Evolutionary conservation across 2,888 invertebrate genomes (phyloP).

Genomic region (Drosophila mimica): DNA sequence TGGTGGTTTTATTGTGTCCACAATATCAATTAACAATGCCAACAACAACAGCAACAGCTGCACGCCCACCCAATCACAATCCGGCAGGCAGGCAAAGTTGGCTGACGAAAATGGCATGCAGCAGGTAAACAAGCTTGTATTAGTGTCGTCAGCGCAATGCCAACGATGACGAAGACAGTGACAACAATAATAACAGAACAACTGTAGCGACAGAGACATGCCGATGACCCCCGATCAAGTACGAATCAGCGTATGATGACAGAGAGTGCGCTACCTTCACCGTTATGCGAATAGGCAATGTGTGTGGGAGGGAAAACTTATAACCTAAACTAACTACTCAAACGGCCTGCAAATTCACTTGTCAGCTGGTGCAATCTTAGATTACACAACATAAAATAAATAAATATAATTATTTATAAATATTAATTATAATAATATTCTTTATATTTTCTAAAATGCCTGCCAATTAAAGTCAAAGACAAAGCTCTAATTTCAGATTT

Average conservation of each 20-base stretch:
- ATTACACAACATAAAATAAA: not conserved
- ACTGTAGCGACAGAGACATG: conserved; percentile 37
- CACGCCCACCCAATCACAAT: conserved; percentile 50
- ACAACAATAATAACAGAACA: conserved; percentile 25
- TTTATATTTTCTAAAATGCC: not conserved
- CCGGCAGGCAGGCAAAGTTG: conserved; percentile 8
- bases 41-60: conserved; percentile 24
- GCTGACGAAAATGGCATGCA: conserved; percentile 3
- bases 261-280: conserved; percentile 29
- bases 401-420: too few species aligned
- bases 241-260: conserved; percentile 30
- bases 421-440: too few species aligned
- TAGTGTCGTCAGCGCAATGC: conserved; percentile 58
- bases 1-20: conserved; percentile 42
- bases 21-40: conserved; percentile 72
- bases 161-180: conserved; percentile 31
- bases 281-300: conserved; percentile 36
- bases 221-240: conserved; percentile 71
- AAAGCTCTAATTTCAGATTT: not conserved
- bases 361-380: not conserved
- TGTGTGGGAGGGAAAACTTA: not conserved
- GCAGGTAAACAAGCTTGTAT: conserved; percentile 70
- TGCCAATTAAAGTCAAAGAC: not conserved
- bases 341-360: not conserved
- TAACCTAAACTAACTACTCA: not conserved